Conservation (phyloP, 2,888 invertebrate genomes). For the Drosophila gaucha region DNA sequence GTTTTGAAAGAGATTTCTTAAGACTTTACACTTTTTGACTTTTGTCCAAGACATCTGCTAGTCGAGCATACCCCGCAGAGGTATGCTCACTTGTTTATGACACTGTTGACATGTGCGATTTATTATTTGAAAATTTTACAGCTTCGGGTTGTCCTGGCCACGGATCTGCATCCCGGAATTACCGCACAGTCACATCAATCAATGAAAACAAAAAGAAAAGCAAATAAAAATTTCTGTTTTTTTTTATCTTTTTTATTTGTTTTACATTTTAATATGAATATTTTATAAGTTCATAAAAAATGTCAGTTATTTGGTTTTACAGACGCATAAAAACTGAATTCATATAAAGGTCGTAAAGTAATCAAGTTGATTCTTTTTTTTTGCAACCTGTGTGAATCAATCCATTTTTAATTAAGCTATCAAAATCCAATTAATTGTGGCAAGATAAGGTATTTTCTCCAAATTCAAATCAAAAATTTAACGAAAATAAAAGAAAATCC, state of each 20-base stretch:
- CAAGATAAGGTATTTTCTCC: background rate
- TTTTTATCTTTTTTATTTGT: background rate
- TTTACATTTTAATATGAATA: constrained; percentile 3
- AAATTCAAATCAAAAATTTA: background rate
- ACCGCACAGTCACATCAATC: constrained; percentile 14
- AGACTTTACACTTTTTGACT: too few species aligned
- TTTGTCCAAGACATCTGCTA: background rate
- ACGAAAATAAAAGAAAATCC: background rate
- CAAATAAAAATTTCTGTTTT: background rate
- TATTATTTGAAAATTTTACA: constrained; percentile 34
- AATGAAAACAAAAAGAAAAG: background rate
- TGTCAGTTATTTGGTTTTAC: constrained; percentile 1
- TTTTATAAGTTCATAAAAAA: background rate
- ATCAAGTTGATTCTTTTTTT: background rate
- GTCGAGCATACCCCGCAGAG: background rate
- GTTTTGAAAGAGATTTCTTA: too few species aligned
- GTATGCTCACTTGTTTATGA: background rate
- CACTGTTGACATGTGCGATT: constrained; percentile 37
- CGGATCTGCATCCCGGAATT: background rate
- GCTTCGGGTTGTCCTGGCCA: constrained; percentile 12
- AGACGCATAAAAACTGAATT: too few species aligned
- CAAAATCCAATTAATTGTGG: background rate
- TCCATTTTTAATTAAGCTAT: too few species aligned
- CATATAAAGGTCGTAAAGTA: background rate
- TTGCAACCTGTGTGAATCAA: background rate